Evolutionary conservation across 2,797 vertebrate species (phyloP).

Genomic region (Melanotaenia trifasciata): DNA sequence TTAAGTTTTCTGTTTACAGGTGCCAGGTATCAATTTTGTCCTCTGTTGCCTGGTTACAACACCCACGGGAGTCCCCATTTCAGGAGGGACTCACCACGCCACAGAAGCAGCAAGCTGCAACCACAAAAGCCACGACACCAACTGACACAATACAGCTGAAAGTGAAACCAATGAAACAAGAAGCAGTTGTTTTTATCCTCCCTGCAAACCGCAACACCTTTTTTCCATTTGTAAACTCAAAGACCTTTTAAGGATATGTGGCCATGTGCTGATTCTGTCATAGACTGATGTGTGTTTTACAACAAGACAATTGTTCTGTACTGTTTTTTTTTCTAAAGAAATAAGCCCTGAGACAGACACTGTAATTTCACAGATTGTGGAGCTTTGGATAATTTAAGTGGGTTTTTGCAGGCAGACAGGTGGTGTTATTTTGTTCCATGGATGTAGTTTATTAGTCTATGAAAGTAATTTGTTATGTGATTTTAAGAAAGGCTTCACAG

Average conservation of each 20-base stretch:
- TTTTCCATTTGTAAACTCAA: not conserved
- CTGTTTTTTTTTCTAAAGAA: not conserved
- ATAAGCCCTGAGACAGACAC: not conserved
- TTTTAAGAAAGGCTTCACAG: not conserved
- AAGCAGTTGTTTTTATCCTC: slow-evolving; percentile 13
- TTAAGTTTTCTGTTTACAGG: slow-evolving; percentile 26
- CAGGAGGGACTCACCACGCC: slow-evolving; percentile 64
- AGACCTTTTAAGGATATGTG: not conserved
- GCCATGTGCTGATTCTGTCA: not conserved
- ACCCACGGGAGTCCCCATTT: slow-evolving; percentile 76
- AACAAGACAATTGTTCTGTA: too few species aligned
- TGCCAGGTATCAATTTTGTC: not conserved
- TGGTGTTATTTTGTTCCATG: not conserved
- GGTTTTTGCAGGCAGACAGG: not conserved
- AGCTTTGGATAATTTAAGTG: not conserved
- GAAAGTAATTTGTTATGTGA: not conserved
- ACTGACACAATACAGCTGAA: slow-evolving; percentile 22
- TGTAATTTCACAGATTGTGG: not conserved
- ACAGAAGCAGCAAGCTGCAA: slow-evolving; percentile 27
- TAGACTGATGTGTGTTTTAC: not conserved
- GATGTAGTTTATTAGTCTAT: not conserved
- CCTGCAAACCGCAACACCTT: not conserved
- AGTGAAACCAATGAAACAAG: slow-evolving; percentile 46
- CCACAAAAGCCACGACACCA: slow-evolving; percentile 17
- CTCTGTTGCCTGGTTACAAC: slow-evolving; percentile 50